Evolutionary conservation across 1,140 invertebrate genomes (phyloP).

Genomic region (Melipona quadrifasciata): DNA sequence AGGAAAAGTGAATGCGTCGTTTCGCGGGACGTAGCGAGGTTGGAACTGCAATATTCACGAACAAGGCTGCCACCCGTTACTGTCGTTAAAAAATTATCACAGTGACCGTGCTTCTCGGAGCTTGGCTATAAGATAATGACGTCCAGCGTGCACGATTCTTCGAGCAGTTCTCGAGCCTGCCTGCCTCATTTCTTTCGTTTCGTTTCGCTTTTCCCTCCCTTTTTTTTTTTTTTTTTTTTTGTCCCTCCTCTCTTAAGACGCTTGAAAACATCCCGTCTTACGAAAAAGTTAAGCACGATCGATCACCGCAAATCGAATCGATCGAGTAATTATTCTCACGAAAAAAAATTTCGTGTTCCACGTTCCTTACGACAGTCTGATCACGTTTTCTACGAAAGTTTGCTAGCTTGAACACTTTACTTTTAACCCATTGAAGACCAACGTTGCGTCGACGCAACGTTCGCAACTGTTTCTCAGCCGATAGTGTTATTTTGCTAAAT

Average conservation of each 20-base stretch:
- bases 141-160: background rate
- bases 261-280: background rate
- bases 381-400: background rate
- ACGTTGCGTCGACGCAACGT: background rate
- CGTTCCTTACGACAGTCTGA: background rate
- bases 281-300: background rate
- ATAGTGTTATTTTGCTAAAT: background rate
- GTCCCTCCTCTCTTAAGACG: background rate
- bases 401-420: background rate
- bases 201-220: too few relatives aligned
- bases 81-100: conserved; percentile 45
- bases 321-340: background rate
- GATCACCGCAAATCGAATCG: background rate
- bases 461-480: background rate
- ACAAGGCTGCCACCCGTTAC: conserved; percentile 1
- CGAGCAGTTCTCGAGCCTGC: background rate
- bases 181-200: too few relatives aligned
- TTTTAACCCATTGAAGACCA: background rate
- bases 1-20: background rate
- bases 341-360: background rate
- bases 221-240: too few relatives aligned
- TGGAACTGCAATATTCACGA: conserved; percentile 37
- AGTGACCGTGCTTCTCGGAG: conserved; percentile 8
- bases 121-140: conserved; percentile 41
- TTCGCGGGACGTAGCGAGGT: conserved; percentile 11